A percentile compares a stretch with the other conserved stretches of the same genome.
phyloP scores from a whole-genome alignment of 2,113 vertebrate genomes.

The Oenanthe melanoleuca region DNA sequence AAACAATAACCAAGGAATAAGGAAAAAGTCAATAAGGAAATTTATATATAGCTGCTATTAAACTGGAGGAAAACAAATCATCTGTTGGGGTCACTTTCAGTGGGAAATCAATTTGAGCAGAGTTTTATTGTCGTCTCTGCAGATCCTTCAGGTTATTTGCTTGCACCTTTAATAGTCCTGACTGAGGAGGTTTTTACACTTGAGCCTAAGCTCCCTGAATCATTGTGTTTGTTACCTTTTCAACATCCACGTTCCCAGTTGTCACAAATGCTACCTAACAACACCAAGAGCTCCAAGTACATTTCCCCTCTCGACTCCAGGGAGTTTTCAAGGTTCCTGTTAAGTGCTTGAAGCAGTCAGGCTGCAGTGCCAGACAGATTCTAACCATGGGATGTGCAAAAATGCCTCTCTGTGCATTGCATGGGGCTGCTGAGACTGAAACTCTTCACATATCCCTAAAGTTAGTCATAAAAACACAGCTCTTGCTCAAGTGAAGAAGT shows the following conservation, averaged over 20 bases:
- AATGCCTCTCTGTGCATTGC: background rate
- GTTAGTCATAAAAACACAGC: background rate
- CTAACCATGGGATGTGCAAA: background rate
- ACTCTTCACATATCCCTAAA: background rate
- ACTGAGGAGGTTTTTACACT: slow-evolving; percentile 43
- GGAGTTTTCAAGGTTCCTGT: background rate
- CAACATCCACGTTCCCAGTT: slow-evolving; percentile 43
- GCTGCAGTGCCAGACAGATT: background rate
- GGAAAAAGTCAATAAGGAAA: slow-evolving; percentile 53
- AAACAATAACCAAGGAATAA: slow-evolving; percentile 57
- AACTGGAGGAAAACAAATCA: slow-evolving; percentile 47
- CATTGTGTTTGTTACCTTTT: slow-evolving; percentile 48
- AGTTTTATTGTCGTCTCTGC: slow-evolving; percentile 32
- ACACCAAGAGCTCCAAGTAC: background rate
- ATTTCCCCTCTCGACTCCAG: slow-evolving; percentile 21
- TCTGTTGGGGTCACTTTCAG: slow-evolving; percentile 33
- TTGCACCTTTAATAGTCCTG: slow-evolving; percentile 47
- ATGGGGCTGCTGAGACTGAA: background rate
- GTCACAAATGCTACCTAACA: slow-evolving; percentile 34
- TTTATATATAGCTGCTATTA: slow-evolving; percentile 65
- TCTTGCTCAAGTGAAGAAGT: background rate
- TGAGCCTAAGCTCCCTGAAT: slow-evolving; percentile 40
- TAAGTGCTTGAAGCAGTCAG: background rate
- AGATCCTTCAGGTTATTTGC: slow-evolving; percentile 47
- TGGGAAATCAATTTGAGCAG: slow-evolving; percentile 56